These are phyloP conservation scores for Lerema accius DNA, from an alignment of 1,140 invertebrate species.

Conservation along the genomic window DNA sequence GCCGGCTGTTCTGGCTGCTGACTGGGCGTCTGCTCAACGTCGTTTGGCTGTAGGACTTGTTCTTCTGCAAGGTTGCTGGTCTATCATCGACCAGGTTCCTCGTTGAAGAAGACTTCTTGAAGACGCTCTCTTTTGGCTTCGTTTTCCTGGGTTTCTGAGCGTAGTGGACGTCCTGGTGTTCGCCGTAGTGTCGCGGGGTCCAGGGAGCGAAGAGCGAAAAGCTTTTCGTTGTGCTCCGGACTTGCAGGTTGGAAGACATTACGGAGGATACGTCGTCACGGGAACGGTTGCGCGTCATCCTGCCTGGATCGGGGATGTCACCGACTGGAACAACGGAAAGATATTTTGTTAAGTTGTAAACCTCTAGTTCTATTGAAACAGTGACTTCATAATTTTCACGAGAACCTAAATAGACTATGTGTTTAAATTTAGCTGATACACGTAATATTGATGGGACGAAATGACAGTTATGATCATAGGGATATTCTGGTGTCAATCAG, in stretches of 20 bases:
- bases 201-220: constrained; percentile 93
- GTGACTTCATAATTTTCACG: no score
- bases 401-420: no score
- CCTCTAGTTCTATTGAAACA: not conserved
- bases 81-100: constrained; percentile 59
- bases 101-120: constrained; percentile 63
- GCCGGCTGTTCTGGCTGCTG: constrained; percentile 61
- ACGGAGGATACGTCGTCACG: constrained; percentile 87
- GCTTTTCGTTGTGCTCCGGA: constrained; percentile 90
- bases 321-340: constrained; percentile 84
- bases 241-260: constrained; percentile 85
- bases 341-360: no score
- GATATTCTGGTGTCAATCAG: no score
- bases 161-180: constrained; percentile 91
- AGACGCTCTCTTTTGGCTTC: constrained; percentile 50
- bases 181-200: constrained; percentile 88
- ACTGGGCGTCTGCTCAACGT: constrained; percentile 63
- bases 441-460: no score
- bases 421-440: no score
- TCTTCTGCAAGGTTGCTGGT: constrained; percentile 59
- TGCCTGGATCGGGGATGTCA: constrained; percentile 88
- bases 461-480: no score
- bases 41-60: constrained; percentile 74
- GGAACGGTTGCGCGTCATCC: constrained; percentile 83
- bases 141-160: constrained; percentile 84